These are phyloP conservation scores for Eptatretus burgeri DNA, from an alignment of 2,113 vertebrate species.

Conservation along the genomic window DNA sequence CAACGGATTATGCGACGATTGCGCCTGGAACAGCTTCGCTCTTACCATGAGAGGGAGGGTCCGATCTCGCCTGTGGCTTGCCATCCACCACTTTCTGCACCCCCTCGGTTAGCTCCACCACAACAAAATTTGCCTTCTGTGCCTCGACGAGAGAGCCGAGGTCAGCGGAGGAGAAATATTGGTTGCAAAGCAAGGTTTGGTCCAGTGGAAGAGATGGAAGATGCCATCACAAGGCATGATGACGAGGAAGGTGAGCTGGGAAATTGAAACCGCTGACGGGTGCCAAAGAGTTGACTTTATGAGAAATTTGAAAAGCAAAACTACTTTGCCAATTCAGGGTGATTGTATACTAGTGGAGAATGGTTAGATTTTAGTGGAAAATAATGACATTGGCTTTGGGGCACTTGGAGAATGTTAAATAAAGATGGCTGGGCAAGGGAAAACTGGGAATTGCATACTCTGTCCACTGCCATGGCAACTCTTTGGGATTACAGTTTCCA, in stretches of 20 bases:
- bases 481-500: too few species aligned
- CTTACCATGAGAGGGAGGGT: conserved; percentile 59
- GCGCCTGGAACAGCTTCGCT: conserved; percentile 65
- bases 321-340: too few species aligned
- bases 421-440: too few species aligned
- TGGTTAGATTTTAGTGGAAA: too few species aligned
- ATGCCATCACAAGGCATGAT: not conserved
- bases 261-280: too few species aligned
- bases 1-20: conserved; percentile 67
- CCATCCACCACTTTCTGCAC: not conserved
- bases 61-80: conserved; percentile 27
- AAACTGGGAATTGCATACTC: too few species aligned
- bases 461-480: too few species aligned
- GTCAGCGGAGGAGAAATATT: not conserved
- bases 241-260: not conserved
- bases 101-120: not conserved
- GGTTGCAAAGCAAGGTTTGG: not conserved
- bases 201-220: not conserved
- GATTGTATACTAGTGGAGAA: too few species aligned
- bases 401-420: too few species aligned
- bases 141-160: not conserved
- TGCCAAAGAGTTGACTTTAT: too few species aligned
- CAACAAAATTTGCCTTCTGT: not conserved
- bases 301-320: too few species aligned
- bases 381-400: too few species aligned